phyloP scores from a whole-genome alignment of 1,140 invertebrate species.

The Triops cancriformis region DNA sequence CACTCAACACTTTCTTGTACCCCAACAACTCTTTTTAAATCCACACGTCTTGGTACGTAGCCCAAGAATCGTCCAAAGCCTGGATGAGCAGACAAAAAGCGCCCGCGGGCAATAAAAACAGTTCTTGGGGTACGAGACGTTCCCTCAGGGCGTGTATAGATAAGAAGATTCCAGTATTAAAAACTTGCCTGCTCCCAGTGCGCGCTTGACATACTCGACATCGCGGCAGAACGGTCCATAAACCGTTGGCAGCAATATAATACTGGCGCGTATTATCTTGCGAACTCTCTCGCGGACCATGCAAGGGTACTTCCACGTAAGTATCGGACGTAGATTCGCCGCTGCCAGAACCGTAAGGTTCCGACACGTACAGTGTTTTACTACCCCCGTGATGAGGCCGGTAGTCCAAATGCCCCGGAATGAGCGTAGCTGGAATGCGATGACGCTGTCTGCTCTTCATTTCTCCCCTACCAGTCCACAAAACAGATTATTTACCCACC shows the following conservation, averaged over 20 bases:
- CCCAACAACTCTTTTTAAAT: too few species aligned
- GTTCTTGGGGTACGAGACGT: too few species aligned
- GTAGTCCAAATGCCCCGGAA: neutral
- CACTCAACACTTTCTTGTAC: too few species aligned
- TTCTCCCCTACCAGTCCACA: neutral
- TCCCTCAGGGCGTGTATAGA: too few species aligned
- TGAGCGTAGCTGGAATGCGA: neutral
- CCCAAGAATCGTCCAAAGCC: too few species aligned
- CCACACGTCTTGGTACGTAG: too few species aligned
- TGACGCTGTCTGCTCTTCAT: neutral
- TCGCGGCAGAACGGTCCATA: neutral
- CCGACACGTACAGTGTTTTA: neutral
- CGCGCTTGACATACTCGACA: neutral
- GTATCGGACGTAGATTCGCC: neutral
- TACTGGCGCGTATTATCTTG: neutral
- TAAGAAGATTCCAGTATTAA: neutral
- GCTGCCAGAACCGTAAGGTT: neutral
- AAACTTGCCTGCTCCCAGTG: neutral
- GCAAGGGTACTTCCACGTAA: slow-evolving; percentile 1
- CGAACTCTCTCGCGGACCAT: neutral
- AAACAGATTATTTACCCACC: too few species aligned
- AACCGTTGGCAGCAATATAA: neutral
- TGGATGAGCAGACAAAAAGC: too few species aligned
- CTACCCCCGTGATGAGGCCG: neutral
- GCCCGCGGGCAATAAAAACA: too few species aligned